Conservation (phyloP, 2,888 invertebrate species). For the Branchellion lobata region DNA sequence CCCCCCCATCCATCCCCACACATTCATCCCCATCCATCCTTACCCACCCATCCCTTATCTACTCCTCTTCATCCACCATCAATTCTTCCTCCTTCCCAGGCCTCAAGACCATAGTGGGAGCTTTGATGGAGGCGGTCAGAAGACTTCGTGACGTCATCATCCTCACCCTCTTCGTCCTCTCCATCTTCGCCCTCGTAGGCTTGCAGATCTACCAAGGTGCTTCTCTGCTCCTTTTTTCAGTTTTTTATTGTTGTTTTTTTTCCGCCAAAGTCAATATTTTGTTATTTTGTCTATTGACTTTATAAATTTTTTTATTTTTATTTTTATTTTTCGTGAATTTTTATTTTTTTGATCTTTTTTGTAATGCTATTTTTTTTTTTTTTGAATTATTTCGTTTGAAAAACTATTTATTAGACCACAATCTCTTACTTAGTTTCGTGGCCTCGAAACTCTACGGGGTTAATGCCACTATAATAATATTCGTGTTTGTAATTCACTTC, state of each 20-base stretch:
- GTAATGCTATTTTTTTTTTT: too few species aligned
- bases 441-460: too few species aligned
- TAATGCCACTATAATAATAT: too few species aligned
- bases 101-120: constrained; percentile 98
- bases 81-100: too few species aligned
- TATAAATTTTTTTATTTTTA: neutral
- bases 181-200: constrained; percentile 96
- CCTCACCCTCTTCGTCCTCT: constrained; percentile 95
- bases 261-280: neutral
- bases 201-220: constrained; percentile 96
- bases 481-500: too few species aligned
- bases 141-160: constrained; percentile 99
- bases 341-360: neutral
- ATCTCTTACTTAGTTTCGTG: too few species aligned
- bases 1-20: too few species aligned
- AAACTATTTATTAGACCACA: too few species aligned
- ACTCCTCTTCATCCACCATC: neutral
- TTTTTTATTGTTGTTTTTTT: neutral
- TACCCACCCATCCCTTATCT: neutral
- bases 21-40: too few species aligned
- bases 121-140: constrained; percentile 98
- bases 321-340: neutral
- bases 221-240: too few species aligned
- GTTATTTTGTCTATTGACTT: neutral
- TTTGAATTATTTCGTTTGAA: too few species aligned